phyloP scores from a whole-genome alignment of 2,888 invertebrate species.

The Pardosa pseudoannulata region DNA sequence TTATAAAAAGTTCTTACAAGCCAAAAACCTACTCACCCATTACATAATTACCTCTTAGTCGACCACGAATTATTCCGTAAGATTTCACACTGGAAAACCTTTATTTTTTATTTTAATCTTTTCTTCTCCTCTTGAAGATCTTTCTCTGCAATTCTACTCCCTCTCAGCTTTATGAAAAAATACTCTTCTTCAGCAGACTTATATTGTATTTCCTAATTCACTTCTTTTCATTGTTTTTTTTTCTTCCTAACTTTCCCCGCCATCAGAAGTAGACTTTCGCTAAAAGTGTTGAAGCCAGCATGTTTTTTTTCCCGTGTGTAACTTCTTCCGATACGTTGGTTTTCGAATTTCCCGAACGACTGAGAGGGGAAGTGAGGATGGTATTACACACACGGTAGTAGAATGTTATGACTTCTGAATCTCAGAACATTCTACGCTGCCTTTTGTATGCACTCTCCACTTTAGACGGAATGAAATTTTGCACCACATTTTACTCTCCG shows the following conservation, averaged over 20 bases:
- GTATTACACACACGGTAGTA: not conserved
- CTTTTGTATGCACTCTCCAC: too few species aligned
- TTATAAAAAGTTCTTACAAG: too few species aligned
- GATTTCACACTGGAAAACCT: too few species aligned
- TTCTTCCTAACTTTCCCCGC: too few species aligned
- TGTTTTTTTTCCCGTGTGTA: not conserved
- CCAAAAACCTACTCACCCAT: too few species aligned
- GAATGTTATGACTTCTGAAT: not conserved
- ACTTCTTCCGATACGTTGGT: not conserved
- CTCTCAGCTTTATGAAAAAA: not conserved
- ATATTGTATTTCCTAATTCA: slow-evolving; percentile 19
- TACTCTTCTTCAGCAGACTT: not conserved
- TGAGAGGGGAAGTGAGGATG: not conserved
- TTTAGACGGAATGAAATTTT: too few species aligned
- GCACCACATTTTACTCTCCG: too few species aligned
- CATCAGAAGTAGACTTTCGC: not conserved
- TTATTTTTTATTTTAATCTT: too few species aligned
- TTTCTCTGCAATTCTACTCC: not conserved
- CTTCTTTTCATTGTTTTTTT: not conserved
- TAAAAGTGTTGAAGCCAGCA: not conserved
- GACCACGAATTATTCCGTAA: too few species aligned
- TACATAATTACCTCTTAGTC: too few species aligned
- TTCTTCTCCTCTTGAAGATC: not conserved
- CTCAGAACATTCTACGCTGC: not conserved
- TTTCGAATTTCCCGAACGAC: not conserved